Percentiles rank a stretch among this genome's conserved stretches.
Conservation (phyloP, 2,797 vertebrate species). For the Malurus splendens region DNA sequence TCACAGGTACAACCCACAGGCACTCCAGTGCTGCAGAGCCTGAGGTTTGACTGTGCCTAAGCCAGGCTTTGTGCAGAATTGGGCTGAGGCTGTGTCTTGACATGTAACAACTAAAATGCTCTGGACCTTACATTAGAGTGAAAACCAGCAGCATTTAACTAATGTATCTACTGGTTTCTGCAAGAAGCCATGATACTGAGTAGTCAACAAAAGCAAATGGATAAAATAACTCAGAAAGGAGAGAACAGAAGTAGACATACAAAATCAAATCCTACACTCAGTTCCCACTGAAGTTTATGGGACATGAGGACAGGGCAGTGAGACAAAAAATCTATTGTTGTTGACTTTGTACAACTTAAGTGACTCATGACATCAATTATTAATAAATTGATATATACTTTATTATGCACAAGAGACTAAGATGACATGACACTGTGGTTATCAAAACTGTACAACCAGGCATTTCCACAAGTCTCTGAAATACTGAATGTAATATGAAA, state of each 20-base stretch:
- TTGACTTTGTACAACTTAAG: neutral
- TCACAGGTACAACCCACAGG: neutral
- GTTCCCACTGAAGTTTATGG: neutral
- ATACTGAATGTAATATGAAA: constrained; percentile 57
- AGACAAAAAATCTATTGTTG: neutral
- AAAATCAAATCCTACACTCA: neutral
- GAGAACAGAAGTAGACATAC: neutral
- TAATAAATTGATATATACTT: constrained; percentile 74
- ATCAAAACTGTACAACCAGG: constrained; percentile 75
- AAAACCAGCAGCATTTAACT: neutral
- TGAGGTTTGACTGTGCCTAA: neutral
- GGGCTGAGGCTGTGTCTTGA: neutral
- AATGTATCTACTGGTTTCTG: neutral
- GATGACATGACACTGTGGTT: constrained; percentile 69
- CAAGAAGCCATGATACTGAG: neutral
- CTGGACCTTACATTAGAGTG: neutral
- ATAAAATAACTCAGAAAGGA: neutral
- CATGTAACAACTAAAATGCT: neutral
- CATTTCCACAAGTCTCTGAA: constrained; percentile 64
- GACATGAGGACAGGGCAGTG: neutral
- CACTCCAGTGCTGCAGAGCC: neutral
- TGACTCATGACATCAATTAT: neutral
- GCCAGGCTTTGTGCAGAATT: neutral
- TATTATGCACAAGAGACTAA: constrained; percentile 78
- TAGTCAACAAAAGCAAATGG: neutral